A percentile compares a stretch with the other conserved stretches of the same genome.
These are phyloP conservation scores for Balaeniceps rex DNA, from an alignment of 2,113 vertebrate species.

Conservation along the genomic window DNA sequence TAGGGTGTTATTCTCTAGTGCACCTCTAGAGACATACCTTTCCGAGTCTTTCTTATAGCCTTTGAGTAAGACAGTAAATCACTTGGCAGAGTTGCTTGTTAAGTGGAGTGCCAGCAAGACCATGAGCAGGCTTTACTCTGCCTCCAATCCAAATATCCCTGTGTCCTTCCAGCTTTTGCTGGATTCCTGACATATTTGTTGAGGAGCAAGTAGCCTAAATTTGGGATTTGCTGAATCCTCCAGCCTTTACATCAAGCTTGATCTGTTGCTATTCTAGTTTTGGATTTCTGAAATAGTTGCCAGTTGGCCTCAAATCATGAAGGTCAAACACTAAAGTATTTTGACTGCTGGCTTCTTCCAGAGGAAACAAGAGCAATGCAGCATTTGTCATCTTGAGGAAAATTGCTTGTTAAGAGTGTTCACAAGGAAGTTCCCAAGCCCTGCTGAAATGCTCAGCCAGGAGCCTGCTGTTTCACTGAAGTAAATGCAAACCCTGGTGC, in stretches of 20 bases:
- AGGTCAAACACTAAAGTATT: background rate
- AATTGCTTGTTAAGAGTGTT: background rate
- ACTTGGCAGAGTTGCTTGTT: background rate
- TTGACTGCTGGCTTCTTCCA: background rate
- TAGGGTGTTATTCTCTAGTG: background rate
- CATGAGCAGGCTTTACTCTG: background rate
- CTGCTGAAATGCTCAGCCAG: background rate
- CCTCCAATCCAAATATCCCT: background rate
- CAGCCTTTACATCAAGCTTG: background rate
- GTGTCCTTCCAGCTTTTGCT: background rate
- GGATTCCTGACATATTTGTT: background rate
- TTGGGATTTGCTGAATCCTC: background rate
- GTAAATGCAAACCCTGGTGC: background rate
- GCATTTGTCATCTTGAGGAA: background rate
- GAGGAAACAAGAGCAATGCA: background rate
- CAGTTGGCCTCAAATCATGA: background rate
- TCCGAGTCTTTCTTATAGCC: background rate
- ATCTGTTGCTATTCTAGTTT: background rate
- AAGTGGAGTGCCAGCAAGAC: background rate
- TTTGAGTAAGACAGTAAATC: background rate
- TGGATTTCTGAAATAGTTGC: background rate
- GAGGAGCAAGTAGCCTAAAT: background rate
- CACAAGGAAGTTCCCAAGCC: background rate
- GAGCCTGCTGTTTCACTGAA: background rate
- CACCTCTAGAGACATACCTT: background rate